Evolutionary conservation across 2,888 invertebrate species (phyloP).

Genomic region (Zygaena filipendulae): DNA sequence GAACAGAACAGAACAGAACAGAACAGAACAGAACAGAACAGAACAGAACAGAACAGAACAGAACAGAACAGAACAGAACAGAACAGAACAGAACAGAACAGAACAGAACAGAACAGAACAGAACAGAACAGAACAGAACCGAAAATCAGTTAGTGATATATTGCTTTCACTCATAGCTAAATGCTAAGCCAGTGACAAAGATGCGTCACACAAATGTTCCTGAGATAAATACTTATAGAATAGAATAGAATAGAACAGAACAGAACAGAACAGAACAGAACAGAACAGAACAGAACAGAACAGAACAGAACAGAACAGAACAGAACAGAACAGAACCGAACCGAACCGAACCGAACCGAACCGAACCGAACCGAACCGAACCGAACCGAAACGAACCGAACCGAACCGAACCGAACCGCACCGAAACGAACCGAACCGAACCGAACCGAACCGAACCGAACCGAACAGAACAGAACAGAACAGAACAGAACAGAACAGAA

Average conservation of each 20-base stretch:
- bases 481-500: constrained; percentile 1
- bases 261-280: constrained; percentile 3
- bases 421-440: too few relatives aligned
- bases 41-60: background rate
- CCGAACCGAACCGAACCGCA: too few relatives aligned
- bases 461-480: constrained; percentile 2
- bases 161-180: too few relatives aligned
- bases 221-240: too few relatives aligned
- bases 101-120: constrained; percentile 2
- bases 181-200: background rate
- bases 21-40: too few relatives aligned
- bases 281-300: constrained; percentile 2
- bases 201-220: too few relatives aligned
- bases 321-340: too few relatives aligned
- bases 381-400: too few relatives aligned
- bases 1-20: too few relatives aligned
- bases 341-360: too few relatives aligned
- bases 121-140: constrained; percentile 3
- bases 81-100: background rate
- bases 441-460: constrained; percentile 1
- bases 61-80: background rate
- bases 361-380: too few relatives aligned
- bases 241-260: constrained; percentile 2
- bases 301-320: constrained; percentile 3
- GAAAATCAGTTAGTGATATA: constrained; percentile 1